Conservation (phyloP, 2,113 vertebrate genomes). For the Isurus oxyrinchus region DNA sequence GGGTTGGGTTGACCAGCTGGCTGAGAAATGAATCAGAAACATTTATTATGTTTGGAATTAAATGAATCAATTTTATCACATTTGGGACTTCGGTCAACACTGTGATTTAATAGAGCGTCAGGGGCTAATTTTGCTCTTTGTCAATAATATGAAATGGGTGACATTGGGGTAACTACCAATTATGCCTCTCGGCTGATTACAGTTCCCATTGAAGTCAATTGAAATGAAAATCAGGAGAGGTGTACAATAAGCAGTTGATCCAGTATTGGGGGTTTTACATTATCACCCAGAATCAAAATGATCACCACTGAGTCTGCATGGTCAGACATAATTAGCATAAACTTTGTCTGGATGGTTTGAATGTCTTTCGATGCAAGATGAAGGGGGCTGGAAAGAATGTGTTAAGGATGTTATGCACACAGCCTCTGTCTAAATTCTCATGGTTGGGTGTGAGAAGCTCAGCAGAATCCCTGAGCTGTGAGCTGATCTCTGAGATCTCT, state of each 20-base stretch:
- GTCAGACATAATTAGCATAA: background rate
- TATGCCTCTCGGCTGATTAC: background rate
- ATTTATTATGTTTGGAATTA: background rate
- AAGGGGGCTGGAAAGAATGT: background rate
- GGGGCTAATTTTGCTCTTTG: background rate
- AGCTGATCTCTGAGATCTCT: background rate
- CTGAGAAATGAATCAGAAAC: background rate
- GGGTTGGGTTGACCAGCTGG: background rate
- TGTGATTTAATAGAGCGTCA: background rate
- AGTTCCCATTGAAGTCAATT: background rate
- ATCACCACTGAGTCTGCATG: background rate
- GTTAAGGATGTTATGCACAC: background rate
- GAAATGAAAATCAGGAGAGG: background rate
- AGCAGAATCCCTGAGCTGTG: background rate
- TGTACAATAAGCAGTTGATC: background rate
- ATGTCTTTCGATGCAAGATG: background rate
- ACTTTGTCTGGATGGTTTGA: background rate
- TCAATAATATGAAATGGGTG: background rate
- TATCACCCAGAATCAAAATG: background rate
- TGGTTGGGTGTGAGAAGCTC: constrained; percentile 8
- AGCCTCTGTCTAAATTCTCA: background rate
- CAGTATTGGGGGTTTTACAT: background rate
- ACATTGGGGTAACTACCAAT: background rate
- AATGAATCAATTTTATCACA: background rate
- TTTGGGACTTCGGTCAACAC: background rate